phyloP scores from a whole-genome alignment of 2,797 vertebrate genomes.

The Chromis chromis region DNA sequence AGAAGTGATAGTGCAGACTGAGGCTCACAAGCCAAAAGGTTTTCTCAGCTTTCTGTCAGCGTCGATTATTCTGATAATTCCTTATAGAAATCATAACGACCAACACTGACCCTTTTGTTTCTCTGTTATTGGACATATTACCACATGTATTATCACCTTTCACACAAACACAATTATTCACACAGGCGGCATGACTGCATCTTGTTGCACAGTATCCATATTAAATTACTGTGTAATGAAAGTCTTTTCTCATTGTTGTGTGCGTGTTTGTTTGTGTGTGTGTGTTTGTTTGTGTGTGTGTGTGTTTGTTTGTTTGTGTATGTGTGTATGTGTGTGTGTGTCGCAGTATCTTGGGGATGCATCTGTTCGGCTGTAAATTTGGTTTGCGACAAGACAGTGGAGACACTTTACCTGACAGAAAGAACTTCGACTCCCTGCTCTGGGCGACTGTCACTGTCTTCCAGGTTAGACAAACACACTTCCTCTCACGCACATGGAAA shows the following conservation, averaged over 20 bases:
- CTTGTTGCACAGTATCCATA: conserved; percentile 14
- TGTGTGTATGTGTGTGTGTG: conserved; percentile 42
- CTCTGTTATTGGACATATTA: conserved; percentile 10
- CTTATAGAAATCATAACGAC: background rate
- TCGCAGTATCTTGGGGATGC: conserved; percentile 96
- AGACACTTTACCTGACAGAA: conserved; percentile 93
- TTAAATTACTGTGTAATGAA: conserved; percentile 44
- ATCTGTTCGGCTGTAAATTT: conserved; percentile 98
- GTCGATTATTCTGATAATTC: conserved; percentile 23
- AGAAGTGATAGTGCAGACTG: background rate
- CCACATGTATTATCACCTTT: conserved; percentile 23
- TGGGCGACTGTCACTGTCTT: conserved; percentile 97
- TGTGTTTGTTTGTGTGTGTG: conserved; percentile 48
- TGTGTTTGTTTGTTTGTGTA: no score
- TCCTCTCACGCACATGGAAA: conserved; percentile 8
- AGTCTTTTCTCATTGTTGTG: conserved; percentile 17
- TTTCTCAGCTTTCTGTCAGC: conserved; percentile 8
- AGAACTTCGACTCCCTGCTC: conserved; percentile 95
- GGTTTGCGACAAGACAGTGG: conserved; percentile 91
- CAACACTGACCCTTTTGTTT: conserved; percentile 7
- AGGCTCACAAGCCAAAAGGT: background rate
- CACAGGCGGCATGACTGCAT: background rate
- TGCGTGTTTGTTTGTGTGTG: conserved; percentile 21
- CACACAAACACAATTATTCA: conserved; percentile 31
- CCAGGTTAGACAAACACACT: conserved; percentile 85